A percentile compares a stretch with the other conserved stretches of the same genome.
These are phyloP conservation scores for Galerucella pusilla DNA, from an alignment of 2,888 invertebrate species.

Conservation along the genomic window DNA sequence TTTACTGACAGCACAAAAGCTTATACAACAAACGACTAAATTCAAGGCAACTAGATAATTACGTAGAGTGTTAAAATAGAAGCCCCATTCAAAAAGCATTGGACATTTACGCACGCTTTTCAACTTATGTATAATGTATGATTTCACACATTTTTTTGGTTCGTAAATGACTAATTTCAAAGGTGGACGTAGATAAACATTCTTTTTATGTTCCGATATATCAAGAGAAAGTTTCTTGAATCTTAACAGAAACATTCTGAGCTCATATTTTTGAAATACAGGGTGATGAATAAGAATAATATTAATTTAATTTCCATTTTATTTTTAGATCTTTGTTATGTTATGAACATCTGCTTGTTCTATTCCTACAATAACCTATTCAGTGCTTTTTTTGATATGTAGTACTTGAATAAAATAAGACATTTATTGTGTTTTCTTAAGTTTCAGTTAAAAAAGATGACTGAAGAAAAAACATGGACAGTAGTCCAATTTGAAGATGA, in stretches of 20 bases:
- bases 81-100: too few species aligned
- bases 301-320: background rate
- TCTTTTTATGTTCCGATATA: background rate
- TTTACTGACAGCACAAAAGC: too few species aligned
- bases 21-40: too few species aligned
- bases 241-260: background rate
- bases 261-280: slow-evolving; percentile 15
- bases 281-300: slow-evolving; percentile 10
- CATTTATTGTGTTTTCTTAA: slow-evolving; percentile 12
- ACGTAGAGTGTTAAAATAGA: too few species aligned
- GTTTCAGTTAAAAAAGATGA: background rate
- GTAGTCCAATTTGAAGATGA: background rate
- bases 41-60: too few species aligned
- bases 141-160: too few species aligned
- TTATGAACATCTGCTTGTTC: slow-evolving; percentile 17
- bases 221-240: background rate
- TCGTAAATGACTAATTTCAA: too few species aligned
- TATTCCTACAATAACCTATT: slow-evolving; percentile 22
- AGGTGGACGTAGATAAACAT: background rate
- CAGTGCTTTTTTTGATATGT: slow-evolving; percentile 18
- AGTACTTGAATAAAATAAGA: slow-evolving; percentile 20
- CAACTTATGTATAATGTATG: too few species aligned
- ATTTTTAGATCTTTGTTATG: background rate
- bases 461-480: background rate
- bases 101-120: too few species aligned